phyloP scores from a whole-genome alignment of 2,888 invertebrate genomes.

The Amphiduros pacificus region DNA sequence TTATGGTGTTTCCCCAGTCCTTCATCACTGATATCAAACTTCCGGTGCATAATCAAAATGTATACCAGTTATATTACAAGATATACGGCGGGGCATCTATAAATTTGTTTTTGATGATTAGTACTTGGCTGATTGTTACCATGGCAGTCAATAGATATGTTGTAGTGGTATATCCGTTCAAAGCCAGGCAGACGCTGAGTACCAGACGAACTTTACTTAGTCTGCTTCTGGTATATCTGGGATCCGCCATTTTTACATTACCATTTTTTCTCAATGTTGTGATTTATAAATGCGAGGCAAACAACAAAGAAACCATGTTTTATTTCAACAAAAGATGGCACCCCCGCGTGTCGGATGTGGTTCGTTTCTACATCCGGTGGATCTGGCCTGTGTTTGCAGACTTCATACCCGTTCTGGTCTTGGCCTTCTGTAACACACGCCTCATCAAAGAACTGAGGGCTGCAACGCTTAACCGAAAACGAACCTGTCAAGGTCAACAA shows the following conservation, averaged over 20 bases:
- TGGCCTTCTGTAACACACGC: conserved; percentile 48
- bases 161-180: conserved; percentile 74
- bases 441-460: conserved; percentile 46
- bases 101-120: conserved; percentile 65
- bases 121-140: conserved; percentile 75
- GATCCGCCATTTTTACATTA: conserved; percentile 70
- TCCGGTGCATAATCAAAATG: conserved; percentile 65
- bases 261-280: conserved; percentile 57
- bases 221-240: conserved; percentile 69
- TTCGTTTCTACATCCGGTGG: conserved; percentile 22
- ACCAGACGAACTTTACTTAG: conserved; percentile 64
- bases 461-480: conserved; percentile 39
- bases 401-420: conserved; percentile 45
- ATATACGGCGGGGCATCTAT: conserved; percentile 46
- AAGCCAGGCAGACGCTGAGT: conserved; percentile 64
- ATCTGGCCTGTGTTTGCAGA: conserved; percentile 50
- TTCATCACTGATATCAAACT: conserved; percentile 41
- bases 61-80: conserved; percentile 42
- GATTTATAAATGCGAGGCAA: not conserved
- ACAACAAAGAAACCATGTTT: not conserved
- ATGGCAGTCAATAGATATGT: conserved; percentile 75
- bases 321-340: not conserved
- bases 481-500: conserved; percentile 35
- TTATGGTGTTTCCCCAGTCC: conserved; percentile 65
- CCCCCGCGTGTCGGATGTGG: not conserved